Evolutionary conservation across 2,888 invertebrate genomes (phyloP), one percentile per base, ranked within the genome.

Genomic region (Ischnura elegans): DNA sequence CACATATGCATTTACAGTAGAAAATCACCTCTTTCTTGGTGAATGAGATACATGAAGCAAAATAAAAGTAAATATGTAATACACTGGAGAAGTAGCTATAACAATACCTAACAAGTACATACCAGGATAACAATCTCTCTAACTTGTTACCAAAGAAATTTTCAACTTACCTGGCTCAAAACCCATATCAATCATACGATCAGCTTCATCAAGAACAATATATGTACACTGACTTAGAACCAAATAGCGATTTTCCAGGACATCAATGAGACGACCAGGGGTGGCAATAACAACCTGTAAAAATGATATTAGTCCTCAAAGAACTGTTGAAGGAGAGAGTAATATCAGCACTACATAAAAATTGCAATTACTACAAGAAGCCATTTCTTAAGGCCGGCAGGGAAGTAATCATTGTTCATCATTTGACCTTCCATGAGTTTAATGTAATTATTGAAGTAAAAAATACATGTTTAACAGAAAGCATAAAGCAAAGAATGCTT

Each of bases 141-240:
- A 51, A n/a, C 19, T 51, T 51, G 16, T 6, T 10, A 10, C n/a
- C 46, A 43, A 36, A 42, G 86, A 55, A 43, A 36, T 10, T 93
- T 25, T 45, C 94, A 96, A 96, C 45, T 93, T 95, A 96, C 96
- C 96, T 85, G 99, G 99, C 96, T 99, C 99, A 95, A 99, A 99
- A 95, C 99, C 99, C 98, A 99, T 99, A 97, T 99, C 99, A 96
- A 99, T 99, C 99, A 99, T 99, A 95, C 99, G 97, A 97, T 99
- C 99, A 55, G 99, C 99, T 96, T 99, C 98, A 95, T 99, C 98
- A 93, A 98, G 97, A 6, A 99, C 99, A 94, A 99, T 99, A 96
- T 99, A 99, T 0, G 99, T 99, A 96, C 99, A 99, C 95, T 99
- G 98, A 96, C 98, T 98, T 29, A 99, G 96, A 16, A 99, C 99